Percentiles rank a stretch among this genome's conserved stretches.
phyloP scores from a whole-genome alignment of 2,797 vertebrate genomes.

The Lithobates sylvaticus region DNA sequence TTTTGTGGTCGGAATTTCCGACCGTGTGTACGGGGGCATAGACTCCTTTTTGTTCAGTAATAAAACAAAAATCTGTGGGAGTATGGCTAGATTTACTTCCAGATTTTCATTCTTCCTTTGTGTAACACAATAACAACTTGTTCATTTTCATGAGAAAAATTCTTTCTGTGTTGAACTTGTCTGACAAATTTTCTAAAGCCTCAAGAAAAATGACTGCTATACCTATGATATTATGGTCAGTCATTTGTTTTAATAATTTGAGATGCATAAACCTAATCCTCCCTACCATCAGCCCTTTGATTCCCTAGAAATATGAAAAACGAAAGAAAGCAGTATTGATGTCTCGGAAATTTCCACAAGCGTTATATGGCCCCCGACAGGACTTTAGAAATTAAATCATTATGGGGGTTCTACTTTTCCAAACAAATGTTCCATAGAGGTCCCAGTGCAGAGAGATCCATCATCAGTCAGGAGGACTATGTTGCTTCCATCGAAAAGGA shows the following conservation, averaged over 20 bases:
- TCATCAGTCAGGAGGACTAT: conserved; percentile 45
- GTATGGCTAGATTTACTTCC: no score
- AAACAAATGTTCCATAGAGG: neutral
- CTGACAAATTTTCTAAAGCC: neutral
- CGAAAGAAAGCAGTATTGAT: conserved; percentile 19
- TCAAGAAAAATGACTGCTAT: neutral
- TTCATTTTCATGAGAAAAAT: neutral
- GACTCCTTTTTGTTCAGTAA: no score
- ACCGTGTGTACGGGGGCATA: no score
- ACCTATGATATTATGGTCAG: neutral
- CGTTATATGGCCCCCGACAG: neutral
- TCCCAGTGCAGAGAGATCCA: neutral
- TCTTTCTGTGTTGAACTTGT: neutral
- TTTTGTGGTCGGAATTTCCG: no score
- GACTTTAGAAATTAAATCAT: neutral
- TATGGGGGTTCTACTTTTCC: neutral
- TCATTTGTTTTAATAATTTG: neutral
- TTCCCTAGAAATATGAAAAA: conserved; percentile 5
- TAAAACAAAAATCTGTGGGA: no score
- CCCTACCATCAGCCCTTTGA: neutral
- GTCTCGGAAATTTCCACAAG: neutral
- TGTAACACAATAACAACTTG: no score
- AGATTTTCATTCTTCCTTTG: no score
- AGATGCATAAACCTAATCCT: neutral
- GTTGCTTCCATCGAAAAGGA: neutral